Evolutionary conservation across 2,797 vertebrate genomes (phyloP), one percentile per base, ranked within the genome.

Genomic region (Alosa sapidissima): DNA sequence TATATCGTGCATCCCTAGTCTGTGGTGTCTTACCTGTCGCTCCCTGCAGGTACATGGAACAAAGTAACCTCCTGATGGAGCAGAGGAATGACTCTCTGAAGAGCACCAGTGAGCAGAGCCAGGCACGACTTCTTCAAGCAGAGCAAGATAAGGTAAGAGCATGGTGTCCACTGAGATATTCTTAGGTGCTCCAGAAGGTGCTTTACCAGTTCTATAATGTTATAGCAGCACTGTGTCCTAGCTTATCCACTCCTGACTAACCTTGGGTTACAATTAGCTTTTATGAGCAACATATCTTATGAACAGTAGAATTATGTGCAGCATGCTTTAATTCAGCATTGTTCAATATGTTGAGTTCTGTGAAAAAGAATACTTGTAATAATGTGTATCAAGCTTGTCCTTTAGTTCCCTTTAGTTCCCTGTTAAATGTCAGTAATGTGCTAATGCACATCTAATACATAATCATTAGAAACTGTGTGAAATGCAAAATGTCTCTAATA

Each of bases 91-190:
- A 97, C 87, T 96, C 97, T 0, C 95, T 99, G 84, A 98, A 98
- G 85, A 94, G 95, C 0, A 95, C 95, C 87, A 97, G 95, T 0
- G 97, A 98, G 88, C 97, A 95, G 87, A 98, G 92, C 88, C 97
- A 98, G 93, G 95, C 96, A 68, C 95, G 96, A 87, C 91, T 98
- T 33, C 94, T 99, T 90, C 96, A 97, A 91, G 97, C 97, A 2
- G 97, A 99, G 86, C 96, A 98, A 90, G 98, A 98, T 91, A 99
- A 99, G 97, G 98, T 99, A 93, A 92, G 72, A 47, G 14, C 68
- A 52, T 14, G 21, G 62, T n/a, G 58, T 62, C n/a, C 1, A 24
- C 21, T 9, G 21, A 24, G 58, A 62, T 24, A 21, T 21, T 58
- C 19, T 0, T 21, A 58, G 21, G 55, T n/a, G 21, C 16, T 55